Conservation (phyloP, 2,888 invertebrate species). For the Athalia circularis region DNA sequence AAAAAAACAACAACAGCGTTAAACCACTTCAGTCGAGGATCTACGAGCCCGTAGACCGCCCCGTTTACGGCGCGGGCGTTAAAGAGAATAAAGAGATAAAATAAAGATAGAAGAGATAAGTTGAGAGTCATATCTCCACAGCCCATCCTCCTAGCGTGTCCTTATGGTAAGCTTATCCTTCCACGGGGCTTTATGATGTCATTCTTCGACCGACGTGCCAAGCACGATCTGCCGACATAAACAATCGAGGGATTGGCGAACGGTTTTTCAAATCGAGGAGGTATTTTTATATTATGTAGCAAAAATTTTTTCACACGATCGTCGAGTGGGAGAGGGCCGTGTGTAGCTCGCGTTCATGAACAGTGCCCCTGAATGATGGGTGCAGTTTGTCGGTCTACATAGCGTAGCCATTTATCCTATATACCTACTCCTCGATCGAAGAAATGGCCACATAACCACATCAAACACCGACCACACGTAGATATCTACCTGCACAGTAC, state of each 20-base stretch:
- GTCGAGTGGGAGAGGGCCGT: neutral
- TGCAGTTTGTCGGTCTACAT: neutral
- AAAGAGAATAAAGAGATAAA: slow-evolving; percentile 38
- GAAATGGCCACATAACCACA: slow-evolving; percentile 12
- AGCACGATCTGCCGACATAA: slow-evolving; percentile 2
- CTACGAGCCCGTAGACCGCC: slow-evolving; percentile 25
- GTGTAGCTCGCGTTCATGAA: neutral
- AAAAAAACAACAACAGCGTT: slow-evolving; percentile 26
- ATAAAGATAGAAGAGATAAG: slow-evolving; percentile 31
- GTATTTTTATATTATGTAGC: no score
- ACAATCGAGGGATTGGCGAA: slow-evolving; percentile 15
- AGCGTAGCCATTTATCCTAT: neutral
- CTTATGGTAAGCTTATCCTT: slow-evolving; percentile 11
- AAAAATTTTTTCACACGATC: neutral
- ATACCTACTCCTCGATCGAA: neutral
- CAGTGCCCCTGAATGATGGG: neutral
- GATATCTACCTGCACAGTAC: neutral
- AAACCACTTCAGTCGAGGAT: slow-evolving; percentile 36
- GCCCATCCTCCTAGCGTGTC: slow-evolving; percentile 4
- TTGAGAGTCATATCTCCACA: slow-evolving; percentile 30
- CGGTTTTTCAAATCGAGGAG: slow-evolving; percentile 1
- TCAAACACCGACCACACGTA: neutral
- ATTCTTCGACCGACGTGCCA: neutral
- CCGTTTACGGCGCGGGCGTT: slow-evolving; percentile 16
- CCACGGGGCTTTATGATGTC: neutral